Base-by-base conservation (phyloP, 92 coral and sea anemone species). In the Micromussa lordhowensis region DNA sequence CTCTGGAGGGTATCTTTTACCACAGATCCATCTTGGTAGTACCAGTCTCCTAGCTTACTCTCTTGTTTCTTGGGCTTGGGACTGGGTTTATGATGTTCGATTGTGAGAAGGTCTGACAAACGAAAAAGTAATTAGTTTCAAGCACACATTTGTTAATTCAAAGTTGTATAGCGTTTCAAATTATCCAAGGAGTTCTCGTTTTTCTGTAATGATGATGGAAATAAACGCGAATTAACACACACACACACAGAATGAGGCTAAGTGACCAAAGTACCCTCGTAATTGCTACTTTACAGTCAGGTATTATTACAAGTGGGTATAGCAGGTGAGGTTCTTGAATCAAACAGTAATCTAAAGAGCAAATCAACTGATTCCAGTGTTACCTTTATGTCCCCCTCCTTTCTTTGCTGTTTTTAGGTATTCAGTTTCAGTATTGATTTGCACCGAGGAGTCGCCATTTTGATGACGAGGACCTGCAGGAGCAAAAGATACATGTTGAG, bases 321-420 rank as follows among this genome's bases (percentile, higher is more conserved):
- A 44, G 51, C 51, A 44, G 51, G 51, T 44, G 51, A 44, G 51
- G 12, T 7, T 44, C 51, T 44, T 9, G 51, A 44, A 44, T 44
- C 51, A 44, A 7, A 44, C 48, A 40, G 48, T 40, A 4, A 40
- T 40, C 48, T 40, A 0, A 40, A 40, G 48, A 40, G 7, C 74
- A 21, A n/a, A 28, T 68, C 12, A 14, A 13, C 1, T n/a, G 15
- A 68, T 28, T 68, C 17, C 26, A 11, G 16, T n/a, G 32, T 48
- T 86, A 90, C 93, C 93, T 71, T 80, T 90, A 78, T 90, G 90
- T 17, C 93, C 90, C 3, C 93, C 93, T 58, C 88, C 90, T 68
- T 74, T 86, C 38, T 86, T 80, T 73, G 88, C 88, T 10, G 18
- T 84, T 28, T 59, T 74, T 1, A 75, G 88, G 75, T 84, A 84